A percentile compares a stretch with the other conserved stretches of the same genome.
These are phyloP conservation scores for Brachionus manjavacas DNA, from an alignment of 1,140 invertebrate genomes.

Conservation along the genomic window DNA sequence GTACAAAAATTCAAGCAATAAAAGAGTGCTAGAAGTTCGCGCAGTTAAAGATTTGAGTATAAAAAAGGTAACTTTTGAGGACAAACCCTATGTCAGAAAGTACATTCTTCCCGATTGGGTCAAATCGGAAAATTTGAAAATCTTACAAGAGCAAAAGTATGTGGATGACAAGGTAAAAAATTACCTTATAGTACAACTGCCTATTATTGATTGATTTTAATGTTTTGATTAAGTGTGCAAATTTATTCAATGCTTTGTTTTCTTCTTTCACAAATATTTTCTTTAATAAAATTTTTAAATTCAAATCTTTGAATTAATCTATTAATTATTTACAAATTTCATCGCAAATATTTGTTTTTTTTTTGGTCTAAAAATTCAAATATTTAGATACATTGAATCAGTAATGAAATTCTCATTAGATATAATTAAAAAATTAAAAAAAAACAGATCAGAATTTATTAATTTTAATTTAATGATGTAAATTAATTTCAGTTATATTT, in stretches of 20 bases:
- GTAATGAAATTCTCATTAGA: no score
- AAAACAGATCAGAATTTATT: no score
- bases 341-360: background rate
- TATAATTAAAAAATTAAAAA: no score
- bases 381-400: no score
- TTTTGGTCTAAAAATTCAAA: no score
- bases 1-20: constrained; percentile 14
- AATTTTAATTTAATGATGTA: no score
- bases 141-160: constrained; percentile 1
- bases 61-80: constrained; percentile 1
- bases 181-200: constrained; percentile 24
- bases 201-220: constrained; percentile 17
- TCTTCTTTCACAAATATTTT: background rate
- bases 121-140: background rate
- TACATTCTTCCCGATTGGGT: constrained; percentile 35
- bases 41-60: background rate
- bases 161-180: constrained; percentile 31
- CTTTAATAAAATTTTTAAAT: background rate
- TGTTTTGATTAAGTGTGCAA: background rate
- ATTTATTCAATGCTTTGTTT: background rate
- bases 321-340: background rate
- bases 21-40: background rate
- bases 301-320: background rate
- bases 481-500: no score
- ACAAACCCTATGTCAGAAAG: constrained; percentile 12